Conservation (phyloP, 2,797 vertebrate species). For the Stomatorhinus walkeri region DNA sequence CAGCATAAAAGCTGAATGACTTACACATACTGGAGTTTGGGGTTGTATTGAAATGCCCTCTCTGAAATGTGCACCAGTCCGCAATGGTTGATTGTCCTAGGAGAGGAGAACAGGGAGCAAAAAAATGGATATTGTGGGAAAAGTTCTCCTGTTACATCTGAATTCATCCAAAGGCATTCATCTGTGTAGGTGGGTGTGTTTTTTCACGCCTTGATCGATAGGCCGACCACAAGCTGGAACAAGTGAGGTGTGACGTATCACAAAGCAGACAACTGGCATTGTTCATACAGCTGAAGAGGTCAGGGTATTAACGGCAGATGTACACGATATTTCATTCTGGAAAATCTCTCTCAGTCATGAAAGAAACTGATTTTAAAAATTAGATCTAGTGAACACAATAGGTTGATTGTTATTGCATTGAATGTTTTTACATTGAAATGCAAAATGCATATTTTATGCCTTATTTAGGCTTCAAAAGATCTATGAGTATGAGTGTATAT, state of each 20-base stretch:
- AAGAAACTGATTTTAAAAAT: background rate
- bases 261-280: background rate
- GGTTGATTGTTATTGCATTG: background rate
- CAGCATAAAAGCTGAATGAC: conserved; percentile 34
- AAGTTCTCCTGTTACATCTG: background rate
- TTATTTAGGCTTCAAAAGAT: background rate
- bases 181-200: background rate
- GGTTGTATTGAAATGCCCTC: conserved; percentile 61
- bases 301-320: background rate
- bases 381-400: background rate
- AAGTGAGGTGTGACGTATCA: background rate
- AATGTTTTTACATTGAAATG: background rate
- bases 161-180: background rate
- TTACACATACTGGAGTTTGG: conserved; percentile 72
- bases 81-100: conserved; percentile 60
- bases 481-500: background rate
- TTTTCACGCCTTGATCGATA: background rate
- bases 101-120: conserved; percentile 22
- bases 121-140: conserved; percentile 1
- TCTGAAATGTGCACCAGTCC: conserved; percentile 57
- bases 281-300: background rate
- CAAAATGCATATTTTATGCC: background rate
- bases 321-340: background rate
- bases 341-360: background rate
- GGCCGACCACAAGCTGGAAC: background rate